Conservation (phyloP, 2,888 invertebrate genomes). For the Ectropis crepuscularia region DNA sequence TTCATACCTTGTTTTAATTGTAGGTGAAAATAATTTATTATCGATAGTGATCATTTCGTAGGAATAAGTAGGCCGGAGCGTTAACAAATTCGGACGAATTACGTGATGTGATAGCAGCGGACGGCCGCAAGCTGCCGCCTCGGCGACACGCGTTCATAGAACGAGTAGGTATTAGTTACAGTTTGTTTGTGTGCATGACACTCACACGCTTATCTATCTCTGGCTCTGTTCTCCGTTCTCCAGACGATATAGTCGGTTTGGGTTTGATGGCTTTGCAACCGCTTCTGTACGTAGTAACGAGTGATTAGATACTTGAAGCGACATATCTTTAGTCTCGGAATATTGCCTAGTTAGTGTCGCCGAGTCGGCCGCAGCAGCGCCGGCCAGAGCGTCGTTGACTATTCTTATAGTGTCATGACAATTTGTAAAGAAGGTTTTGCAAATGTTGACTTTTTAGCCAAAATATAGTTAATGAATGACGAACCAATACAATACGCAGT, state of each 20-base stretch:
- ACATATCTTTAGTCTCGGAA: conserved; percentile 70
- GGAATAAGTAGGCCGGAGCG: conserved; percentile 82
- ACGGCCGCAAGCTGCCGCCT: conserved; percentile 66
- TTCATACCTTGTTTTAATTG: conserved; percentile 80
- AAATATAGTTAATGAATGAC: conserved; percentile 82
- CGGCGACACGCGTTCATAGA: conserved; percentile 48
- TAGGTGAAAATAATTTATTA: conserved; percentile 83
- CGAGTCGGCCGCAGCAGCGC: conserved; percentile 62
- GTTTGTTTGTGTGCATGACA: conserved; percentile 57
- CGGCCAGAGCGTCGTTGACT: conserved; percentile 76
- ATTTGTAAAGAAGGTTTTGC: conserved; percentile 82
- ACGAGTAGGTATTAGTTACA: conserved; percentile 48
- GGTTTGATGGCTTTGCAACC: conserved; percentile 57
- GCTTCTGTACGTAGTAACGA: conserved; percentile 62
- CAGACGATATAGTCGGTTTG: conserved; percentile 60
- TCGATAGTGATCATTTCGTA: conserved; percentile 83
- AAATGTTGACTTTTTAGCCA: conserved; percentile 85
- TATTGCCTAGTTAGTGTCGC: conserved; percentile 50
- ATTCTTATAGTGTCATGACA: conserved; percentile 83
- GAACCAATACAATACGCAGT: conserved; percentile 84
- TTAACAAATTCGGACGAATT: conserved; percentile 83
- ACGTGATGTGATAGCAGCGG: conserved; percentile 77
- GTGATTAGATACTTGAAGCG: conserved; percentile 64
- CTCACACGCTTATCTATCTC: conserved; percentile 57
- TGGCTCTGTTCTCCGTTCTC: conserved; percentile 47